These are phyloP conservation scores for Conchocele bisecta DNA, from an alignment of 2,888 invertebrate genomes.

Conservation along the genomic window DNA sequence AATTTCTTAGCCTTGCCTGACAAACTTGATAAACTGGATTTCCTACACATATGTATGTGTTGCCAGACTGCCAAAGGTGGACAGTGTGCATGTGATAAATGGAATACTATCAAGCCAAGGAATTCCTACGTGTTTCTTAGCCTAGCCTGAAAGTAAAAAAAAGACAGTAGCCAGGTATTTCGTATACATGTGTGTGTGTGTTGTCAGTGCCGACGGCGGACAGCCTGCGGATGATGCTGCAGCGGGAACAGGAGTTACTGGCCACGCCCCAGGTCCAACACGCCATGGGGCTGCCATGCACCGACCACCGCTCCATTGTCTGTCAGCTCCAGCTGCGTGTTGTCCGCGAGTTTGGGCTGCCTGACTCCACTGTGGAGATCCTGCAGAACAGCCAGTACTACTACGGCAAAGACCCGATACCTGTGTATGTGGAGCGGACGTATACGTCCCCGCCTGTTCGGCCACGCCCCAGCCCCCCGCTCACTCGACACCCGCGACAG, in stretches of 20 bases:
- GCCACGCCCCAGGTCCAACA: conserved; percentile 91
- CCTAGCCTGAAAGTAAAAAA: no score
- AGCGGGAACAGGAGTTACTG: conserved; percentile 92
- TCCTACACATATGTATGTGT: no score
- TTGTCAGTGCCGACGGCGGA: conserved; percentile 89
- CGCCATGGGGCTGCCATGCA: conserved; percentile 89
- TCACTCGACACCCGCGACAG: conserved; percentile 27
- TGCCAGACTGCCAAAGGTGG: no score
- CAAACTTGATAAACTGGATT: no score
- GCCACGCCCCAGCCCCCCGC: conserved; percentile 79
- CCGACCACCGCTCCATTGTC: conserved; percentile 89
- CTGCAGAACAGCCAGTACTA: conserved; percentile 83
- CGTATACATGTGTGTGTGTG: no score
- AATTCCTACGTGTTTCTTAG: neutral
- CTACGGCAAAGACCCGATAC: conserved; percentile 60
- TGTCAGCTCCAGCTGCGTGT: conserved; percentile 92
- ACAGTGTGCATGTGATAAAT: no score
- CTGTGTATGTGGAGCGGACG: conserved; percentile 42
- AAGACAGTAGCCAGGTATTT: no score
- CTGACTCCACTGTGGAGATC: conserved; percentile 93
- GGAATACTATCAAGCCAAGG: no score
- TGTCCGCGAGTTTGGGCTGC: conserved; percentile 96
- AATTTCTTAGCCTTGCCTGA: no score
- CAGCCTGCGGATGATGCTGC: conserved; percentile 91
- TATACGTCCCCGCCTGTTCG: conserved; percentile 42